Base-by-base conservation (phyloP, 1,140 invertebrate species). In the Agrilus planipennis region DNA sequence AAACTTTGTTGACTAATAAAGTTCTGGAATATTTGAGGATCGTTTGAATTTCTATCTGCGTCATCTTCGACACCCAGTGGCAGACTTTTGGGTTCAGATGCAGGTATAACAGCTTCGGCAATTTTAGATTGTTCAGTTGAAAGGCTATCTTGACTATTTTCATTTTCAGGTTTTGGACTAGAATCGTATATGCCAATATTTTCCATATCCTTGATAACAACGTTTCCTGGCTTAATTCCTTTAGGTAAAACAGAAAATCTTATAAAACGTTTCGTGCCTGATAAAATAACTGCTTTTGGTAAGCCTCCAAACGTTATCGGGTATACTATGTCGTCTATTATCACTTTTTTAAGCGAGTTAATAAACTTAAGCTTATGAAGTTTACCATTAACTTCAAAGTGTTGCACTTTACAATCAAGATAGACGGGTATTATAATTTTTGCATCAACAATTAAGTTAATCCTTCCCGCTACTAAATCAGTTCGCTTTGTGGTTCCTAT, bases 251-350 rank as follows among this genome's bases (percentile, higher is more conserved):
- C 80, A 0, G 82, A 73, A 46, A 93, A 78, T 21, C 87, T 68
- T 15, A 97, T 74, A 50, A 84, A 90, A 61, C 90, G 84, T 46
- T 82, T 82, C 43, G 79, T 77, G 14, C 78, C 81, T 16, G 78
- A 75, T 18, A 94, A 71, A 35, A 81, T 72, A 37, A 93, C 80
- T 1, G 89, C 80, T 54, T 90, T 88, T 0, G 91, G 90, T 27
- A 93, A 69, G 7, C 90, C 92, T 32, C 91, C 92, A 69, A 93
- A 96, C 45, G 89, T 80, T 2, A 85, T 76, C 56, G 79, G 75
- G 56, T 89, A 88, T 1, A 82, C 77, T 50, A 77, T 71, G 28
- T 87, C 85, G 56, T 92, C 89, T 7, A 93, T 74, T n/a, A 87
- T 55, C 1, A 84, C 81, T 4, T 77, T 83, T 42, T 73, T 64